phyloP scores from a whole-genome alignment of 1,140 invertebrate species.

The Rhynchophorus ferrugineus region DNA sequence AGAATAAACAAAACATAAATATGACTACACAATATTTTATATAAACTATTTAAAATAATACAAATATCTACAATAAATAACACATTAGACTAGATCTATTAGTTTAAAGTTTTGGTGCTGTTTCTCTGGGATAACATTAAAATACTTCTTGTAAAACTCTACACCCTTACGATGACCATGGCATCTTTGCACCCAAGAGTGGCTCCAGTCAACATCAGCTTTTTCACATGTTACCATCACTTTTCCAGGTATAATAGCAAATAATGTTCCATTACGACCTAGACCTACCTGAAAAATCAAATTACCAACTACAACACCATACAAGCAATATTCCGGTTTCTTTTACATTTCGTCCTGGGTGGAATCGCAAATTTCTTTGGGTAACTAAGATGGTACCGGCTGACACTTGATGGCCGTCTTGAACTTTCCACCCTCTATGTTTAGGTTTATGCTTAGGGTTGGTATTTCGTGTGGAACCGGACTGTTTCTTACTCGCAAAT shows the following conservation, averaged over 20 bases:
- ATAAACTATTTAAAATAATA: too few relatives aligned
- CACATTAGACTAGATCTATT: conserved; percentile 55
- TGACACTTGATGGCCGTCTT: conserved; percentile 57
- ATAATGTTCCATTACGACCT: conserved; percentile 65
- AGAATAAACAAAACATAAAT: too few relatives aligned
- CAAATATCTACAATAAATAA: too few relatives aligned
- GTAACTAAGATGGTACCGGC: conserved; percentile 59
- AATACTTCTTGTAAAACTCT: conserved; percentile 75
- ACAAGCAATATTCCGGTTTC: conserved; percentile 12
- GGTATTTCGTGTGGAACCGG: conserved; percentile 56
- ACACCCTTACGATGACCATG: conserved; percentile 54
- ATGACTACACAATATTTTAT: too few relatives aligned
- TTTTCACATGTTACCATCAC: conserved; percentile 72
- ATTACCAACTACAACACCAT: background rate
- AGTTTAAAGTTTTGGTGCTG: conserved; percentile 68
- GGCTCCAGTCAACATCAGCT: conserved; percentile 62
- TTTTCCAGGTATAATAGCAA: conserved; percentile 63
- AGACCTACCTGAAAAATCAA: conserved; percentile 60
- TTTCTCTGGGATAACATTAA: conserved; percentile 65
- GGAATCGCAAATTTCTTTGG: conserved; percentile 61
- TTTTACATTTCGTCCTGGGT: conserved; percentile 72
- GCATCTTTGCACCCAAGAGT: conserved; percentile 55
- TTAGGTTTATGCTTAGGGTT: conserved; percentile 58
- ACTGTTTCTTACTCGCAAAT: conserved; percentile 61
- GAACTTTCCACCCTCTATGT: conserved; percentile 60